Evolutionary conservation across 23 tunicate species (phyloP).

Genomic region (Botrylloides violaceus): DNA sequence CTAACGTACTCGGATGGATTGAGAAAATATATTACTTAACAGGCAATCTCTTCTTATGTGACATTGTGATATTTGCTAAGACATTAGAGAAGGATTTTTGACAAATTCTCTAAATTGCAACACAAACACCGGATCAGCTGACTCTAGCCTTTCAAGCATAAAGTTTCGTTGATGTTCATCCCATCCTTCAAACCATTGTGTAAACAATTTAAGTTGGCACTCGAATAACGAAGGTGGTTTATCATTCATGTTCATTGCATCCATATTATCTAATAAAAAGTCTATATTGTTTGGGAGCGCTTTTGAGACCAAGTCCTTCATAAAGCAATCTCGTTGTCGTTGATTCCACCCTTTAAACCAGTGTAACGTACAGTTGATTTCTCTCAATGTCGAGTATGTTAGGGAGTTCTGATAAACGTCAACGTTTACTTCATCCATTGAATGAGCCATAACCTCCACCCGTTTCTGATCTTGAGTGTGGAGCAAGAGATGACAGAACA

Average conservation of each 20-base stretch:
- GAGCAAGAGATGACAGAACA: no score
- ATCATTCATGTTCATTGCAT: constrained; percentile 50
- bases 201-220: constrained; percentile 44
- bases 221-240: constrained; percentile 57
- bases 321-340: constrained; percentile 33
- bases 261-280: constrained; percentile 31
- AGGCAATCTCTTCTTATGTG: no score
- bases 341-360: constrained; percentile 64
- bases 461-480: no score
- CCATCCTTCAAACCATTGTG: constrained; percentile 48
- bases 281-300: constrained; percentile 67
- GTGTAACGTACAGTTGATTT: constrained; percentile 50
- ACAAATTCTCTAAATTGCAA: constrained; percentile 10
- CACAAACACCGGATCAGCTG: constrained; percentile 53
- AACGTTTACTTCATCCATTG: neutral
- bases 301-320: constrained; percentile 55
- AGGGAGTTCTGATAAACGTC: neutral
- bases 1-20: no score
- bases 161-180: constrained; percentile 23
- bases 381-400: constrained; percentile 17
- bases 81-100: neutral
- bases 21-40: no score
- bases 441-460: no score
- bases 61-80: no score
- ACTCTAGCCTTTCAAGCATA: constrained; percentile 47